A percentile compares a stretch with the other conserved stretches of the same genome.
Evolutionary conservation across 2,797 vertebrate species (phyloP).

Genomic region (Dermochelys coriacea): DNA sequence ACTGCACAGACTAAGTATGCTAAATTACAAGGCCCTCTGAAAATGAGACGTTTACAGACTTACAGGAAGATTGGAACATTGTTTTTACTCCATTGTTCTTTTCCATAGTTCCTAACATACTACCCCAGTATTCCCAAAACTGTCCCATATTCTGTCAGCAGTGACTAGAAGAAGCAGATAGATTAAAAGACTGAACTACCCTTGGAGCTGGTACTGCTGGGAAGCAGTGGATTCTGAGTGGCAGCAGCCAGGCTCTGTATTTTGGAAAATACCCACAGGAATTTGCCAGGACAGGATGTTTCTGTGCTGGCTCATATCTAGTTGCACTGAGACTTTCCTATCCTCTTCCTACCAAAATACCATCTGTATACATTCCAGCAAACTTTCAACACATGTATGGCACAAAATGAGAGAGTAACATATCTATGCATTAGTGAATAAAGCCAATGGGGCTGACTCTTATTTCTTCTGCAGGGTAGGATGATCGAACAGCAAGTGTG

Average conservation of each 20-base stretch:
- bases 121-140: not conserved
- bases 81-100: not conserved
- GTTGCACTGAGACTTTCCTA: conserved; percentile 60
- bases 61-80: not conserved
- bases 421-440: conserved; percentile 1
- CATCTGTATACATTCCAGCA: conserved; percentile 68
- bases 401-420: not conserved
- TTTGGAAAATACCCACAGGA: conserved; percentile 66
- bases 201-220: conserved; percentile 37
- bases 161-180: conserved; percentile 13
- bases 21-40: not conserved
- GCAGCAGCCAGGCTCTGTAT: conserved; percentile 34
- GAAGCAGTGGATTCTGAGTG: conserved; percentile 49
- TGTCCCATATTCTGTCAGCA: conserved; percentile 23
- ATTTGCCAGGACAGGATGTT: conserved; percentile 69
- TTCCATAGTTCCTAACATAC: not conserved
- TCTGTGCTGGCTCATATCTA: conserved; percentile 65
- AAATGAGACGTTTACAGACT: not conserved
- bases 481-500: too few relatives aligned
- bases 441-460: conserved; percentile 6
- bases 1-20: not conserved
- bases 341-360: conserved; percentile 56
- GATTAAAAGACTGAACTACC: conserved; percentile 16
- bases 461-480: not conserved
- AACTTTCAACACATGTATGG: conserved; percentile 58